Evolutionary conservation across 2,888 invertebrate species (phyloP), one percentile per base, ranked within the genome.

Genomic region (Xestoiulus laeticollis): DNA sequence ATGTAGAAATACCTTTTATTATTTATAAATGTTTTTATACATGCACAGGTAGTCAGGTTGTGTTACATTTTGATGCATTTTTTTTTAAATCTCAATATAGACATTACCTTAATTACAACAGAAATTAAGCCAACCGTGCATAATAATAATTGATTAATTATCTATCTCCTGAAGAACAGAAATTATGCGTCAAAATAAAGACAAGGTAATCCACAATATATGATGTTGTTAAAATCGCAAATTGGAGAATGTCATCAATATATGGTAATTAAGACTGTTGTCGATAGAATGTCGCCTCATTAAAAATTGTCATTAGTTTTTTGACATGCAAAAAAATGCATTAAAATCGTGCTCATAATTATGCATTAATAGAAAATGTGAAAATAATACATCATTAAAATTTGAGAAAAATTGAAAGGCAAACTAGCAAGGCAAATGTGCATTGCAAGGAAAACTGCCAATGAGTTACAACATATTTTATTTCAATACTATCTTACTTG

Each of bases 71-170:
- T 4, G 22, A 8, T n/a, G 22, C n/a, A 59, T n/a, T 22, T n/a
- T 59, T 43, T 6, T n/a, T n/a, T 19, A 59, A 59, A n/a, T 59
- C n/a, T n/a, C 19, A 8, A 59, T n/a, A 22, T n/a, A 8, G 59
- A n/a, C n/a, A 59, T n/a, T 59, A 19, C 59, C 59, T 59, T 59
- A 59, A 59, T 59, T 59, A 59, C 3, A n/a, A 5, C n/a, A 8
- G 59, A 59, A 59, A 59, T 19, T 59, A 59, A 8, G 59, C 59
- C 59, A 59, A 59, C 59, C 59, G 59, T n/a, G 59, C 59, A 0
- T 59, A 59, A 59, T 59, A 19, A 59, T n/a, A n/a, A 59, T 59
- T 59, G 59, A 59, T 59, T 19, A 59, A 59, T 59, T 59, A 59
- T 59, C n/a, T 59, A 59, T 19, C n/a, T n/a, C 19, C n/a, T n/a